These are phyloP conservation scores for Dryobates pubescens DNA, from an alignment of 2,797 vertebrate species.

Conservation along the genomic window DNA sequence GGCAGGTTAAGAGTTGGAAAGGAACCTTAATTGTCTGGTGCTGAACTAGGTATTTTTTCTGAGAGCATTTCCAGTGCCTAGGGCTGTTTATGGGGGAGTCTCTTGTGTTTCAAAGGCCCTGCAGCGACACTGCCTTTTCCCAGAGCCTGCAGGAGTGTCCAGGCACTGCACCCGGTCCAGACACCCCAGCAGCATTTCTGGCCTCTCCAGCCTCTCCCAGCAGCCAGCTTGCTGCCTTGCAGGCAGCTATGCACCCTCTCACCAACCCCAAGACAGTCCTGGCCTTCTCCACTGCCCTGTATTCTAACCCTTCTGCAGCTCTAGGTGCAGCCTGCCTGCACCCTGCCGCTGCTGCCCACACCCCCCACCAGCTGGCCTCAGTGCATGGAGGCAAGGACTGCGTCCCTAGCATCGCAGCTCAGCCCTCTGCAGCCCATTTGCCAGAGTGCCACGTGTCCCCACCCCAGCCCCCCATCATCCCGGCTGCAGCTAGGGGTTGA, in stretches of 20 bases:
- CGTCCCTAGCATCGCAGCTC: rapidly evolving
- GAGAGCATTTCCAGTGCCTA: slow-evolving; percentile 15
- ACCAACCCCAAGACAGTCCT: not conserved
- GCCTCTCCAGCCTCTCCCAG: not conserved
- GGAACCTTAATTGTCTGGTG: slow-evolving; percentile 57
- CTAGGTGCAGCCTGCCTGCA: not conserved
- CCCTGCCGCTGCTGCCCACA: rapidly evolving
- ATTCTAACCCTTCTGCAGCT: not conserved
- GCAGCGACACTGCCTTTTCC: not conserved
- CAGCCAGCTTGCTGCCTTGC: not conserved
- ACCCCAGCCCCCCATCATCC: not conserved
- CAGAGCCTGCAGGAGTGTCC: not conserved
- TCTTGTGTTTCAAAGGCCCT: not conserved
- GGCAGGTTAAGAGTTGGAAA: slow-evolving; percentile 46
- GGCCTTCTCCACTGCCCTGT: not conserved
- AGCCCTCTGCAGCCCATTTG: not conserved
- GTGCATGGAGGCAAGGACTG: not conserved
- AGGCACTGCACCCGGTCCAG: not conserved
- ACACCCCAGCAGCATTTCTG: not conserved
- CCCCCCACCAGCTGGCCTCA: rapidly evolving
- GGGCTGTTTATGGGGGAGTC: slow-evolving; percentile 9
- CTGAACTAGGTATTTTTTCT: slow-evolving; percentile 22
- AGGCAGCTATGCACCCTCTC: not conserved
- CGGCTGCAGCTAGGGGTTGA: slow-evolving; percentile 1
- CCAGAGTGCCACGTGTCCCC: not conserved